phyloP scores from a whole-genome alignment of 2,797 vertebrate genomes.

The Galaxias olidus region DNA sequence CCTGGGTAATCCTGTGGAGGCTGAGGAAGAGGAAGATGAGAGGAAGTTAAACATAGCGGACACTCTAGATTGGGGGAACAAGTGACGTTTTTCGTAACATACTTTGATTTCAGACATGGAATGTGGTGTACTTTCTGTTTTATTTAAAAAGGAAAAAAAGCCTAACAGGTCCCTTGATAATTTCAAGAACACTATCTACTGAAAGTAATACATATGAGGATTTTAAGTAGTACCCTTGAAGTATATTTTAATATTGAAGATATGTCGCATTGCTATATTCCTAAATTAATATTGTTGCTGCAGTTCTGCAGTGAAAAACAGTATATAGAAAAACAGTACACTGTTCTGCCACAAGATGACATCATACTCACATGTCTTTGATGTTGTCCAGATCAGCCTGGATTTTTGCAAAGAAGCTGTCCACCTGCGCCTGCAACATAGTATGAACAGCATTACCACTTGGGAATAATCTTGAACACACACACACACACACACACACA shows the following conservation, averaged over 20 bases:
- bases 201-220: too few species aligned
- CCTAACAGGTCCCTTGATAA: too few species aligned
- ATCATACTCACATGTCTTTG: constrained; percentile 84
- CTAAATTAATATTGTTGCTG: background rate
- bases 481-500: too few species aligned
- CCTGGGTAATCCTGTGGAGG: constrained; percentile 70
- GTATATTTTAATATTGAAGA: background rate
- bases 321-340: background rate
- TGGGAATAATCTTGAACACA: too few species aligned
- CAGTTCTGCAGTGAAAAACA: constrained; percentile 5
- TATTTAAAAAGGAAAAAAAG: too few species aligned
- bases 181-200: too few species aligned
- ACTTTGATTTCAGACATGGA: too few species aligned
- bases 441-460: background rate
- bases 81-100: too few species aligned
- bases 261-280: background rate
- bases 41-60: background rate
- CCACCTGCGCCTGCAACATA: constrained; percentile 79
- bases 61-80: too few species aligned
- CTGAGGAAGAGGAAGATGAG: constrained; percentile 44
- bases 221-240: too few species aligned
- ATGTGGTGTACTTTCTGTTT: too few species aligned
- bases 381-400: constrained; percentile 77
- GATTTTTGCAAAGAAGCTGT: constrained; percentile 74
- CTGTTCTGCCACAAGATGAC: constrained; percentile 46